Conservation (phyloP, 2,113 vertebrate species). For the Physeter macrocephalus region DNA sequence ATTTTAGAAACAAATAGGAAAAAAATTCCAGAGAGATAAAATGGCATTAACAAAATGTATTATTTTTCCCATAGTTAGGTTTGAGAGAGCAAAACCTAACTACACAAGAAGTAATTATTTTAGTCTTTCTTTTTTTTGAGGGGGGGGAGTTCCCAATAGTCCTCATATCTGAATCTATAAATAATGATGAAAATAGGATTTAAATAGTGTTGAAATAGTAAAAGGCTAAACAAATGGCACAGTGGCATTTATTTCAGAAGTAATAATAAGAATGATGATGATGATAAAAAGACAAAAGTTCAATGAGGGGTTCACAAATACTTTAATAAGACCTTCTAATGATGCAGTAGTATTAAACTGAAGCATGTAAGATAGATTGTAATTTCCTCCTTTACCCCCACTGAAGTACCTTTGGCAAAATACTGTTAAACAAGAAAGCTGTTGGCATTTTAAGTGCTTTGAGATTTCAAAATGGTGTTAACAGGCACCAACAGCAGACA, state of each 20-base stretch:
- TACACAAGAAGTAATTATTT: not conserved
- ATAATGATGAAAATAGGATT: not conserved
- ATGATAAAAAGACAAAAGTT: not conserved
- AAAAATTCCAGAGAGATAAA: conserved; percentile 4
- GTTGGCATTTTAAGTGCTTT: not conserved
- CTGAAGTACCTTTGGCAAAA: not conserved
- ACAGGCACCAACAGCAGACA: not conserved
- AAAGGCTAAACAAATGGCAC: not conserved
- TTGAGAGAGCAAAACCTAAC: conserved; percentile 8
- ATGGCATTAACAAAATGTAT: not conserved
- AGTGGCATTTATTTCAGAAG: not conserved
- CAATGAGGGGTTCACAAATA: not conserved
- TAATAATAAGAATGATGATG: not conserved
- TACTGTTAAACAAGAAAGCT: not conserved
- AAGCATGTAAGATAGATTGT: not conserved
- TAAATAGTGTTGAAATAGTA: not conserved
- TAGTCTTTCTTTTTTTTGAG: not conserved
- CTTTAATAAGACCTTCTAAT: not conserved
- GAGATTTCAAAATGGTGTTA: not conserved
- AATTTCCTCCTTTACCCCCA: not conserved
- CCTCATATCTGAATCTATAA: not conserved
- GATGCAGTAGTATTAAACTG: not conserved
- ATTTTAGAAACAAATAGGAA: conserved; percentile 24
- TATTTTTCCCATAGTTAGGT: not conserved
- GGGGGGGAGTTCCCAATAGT: not conserved